Evolutionary conservation across 2,888 invertebrate genomes (phyloP), one percentile per base, ranked within the genome.

Genomic region (Agrotis segetum): DNA sequence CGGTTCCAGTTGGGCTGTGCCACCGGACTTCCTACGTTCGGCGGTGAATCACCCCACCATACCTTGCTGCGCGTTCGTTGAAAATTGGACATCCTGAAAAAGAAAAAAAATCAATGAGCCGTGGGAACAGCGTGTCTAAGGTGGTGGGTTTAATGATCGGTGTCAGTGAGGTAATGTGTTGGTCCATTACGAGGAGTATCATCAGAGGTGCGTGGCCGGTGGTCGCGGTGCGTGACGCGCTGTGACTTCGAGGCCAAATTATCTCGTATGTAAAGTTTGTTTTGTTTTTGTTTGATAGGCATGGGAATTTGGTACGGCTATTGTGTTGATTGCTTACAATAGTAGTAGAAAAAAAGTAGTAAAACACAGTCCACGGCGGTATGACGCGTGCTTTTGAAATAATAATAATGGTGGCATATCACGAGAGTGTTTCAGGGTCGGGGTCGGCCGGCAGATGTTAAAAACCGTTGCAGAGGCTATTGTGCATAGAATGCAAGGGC

Each of bases 11-110:
- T 89, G 61, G 92, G 91, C 67, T 88, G 88, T 17, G 95, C 92
- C 46, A 96, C 93, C 49, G 96, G 96, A 83, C 95, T 96, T 66
- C 93, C 94, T 59, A 94, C 85, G 77, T 90, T 92, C 70, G 93
- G 93, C 82, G 95, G 94, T 83, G 95, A 92, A 88, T 96, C 96
- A 71, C 96, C 97, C 97, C 97, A 97, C 97, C 97, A 97, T 16
- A 97, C 97, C 92, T 97, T 97, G 91, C 97, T 97, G 79, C 97
- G 96, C 80, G 97, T 97, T 85, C 97, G 95, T 94, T 97, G 97
- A 90, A 97, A 97, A 91, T 97, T 97, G 69, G 97, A 96, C 97
- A 97, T 97, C 92, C 95, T 96, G 93, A 82, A 92, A 95, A 91
- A 92, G 88, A 93, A 93, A 89, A 89, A 90, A 92, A 91, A 29